Evolutionary conservation across 2,888 invertebrate species (phyloP).

Genomic region (Stenichneumon culpator): DNA sequence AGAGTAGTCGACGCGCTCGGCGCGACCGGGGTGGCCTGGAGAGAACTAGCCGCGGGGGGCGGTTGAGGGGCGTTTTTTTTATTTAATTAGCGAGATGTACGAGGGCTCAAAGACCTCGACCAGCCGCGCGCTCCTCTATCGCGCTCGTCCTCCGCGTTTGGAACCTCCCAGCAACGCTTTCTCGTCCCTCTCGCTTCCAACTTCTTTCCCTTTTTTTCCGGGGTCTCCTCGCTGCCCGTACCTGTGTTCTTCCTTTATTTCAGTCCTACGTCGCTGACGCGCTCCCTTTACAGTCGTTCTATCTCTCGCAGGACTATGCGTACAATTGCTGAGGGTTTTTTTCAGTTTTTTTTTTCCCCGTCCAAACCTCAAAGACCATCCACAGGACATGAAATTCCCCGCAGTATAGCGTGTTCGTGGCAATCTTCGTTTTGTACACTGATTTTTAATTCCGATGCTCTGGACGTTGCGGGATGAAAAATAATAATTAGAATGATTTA

Average conservation of each 20-base stretch:
- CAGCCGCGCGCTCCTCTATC: slow-evolving; percentile 57
- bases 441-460: neutral
- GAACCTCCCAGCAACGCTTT: slow-evolving; percentile 43
- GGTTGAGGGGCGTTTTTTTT: slow-evolving; percentile 75
- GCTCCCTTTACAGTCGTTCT: slow-evolving; percentile 31
- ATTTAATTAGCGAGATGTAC: slow-evolving; percentile 83
- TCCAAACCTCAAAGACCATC: slow-evolving; percentile 53
- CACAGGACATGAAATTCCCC: slow-evolving; percentile 25
- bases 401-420: neutral
- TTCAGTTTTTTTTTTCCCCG: neutral
- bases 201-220: slow-evolving; percentile 32
- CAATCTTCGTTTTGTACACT: neutral
- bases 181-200: slow-evolving; percentile 20
- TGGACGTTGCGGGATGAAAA: neutral
- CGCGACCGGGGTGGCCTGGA: slow-evolving; percentile 48
- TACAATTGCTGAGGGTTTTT: slow-evolving; percentile 30
- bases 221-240: slow-evolving; percentile 37
- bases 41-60: slow-evolving; percentile 55
- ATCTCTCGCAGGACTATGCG: neutral
- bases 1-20: slow-evolving; percentile 51
- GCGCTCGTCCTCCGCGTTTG: slow-evolving; percentile 41
- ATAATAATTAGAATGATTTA: neutral
- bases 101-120: slow-evolving; percentile 78
- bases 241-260: slow-evolving; percentile 24
- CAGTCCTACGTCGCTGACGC: slow-evolving; percentile 48